Conservation (phyloP, 2,113 vertebrate species). For the Myiagra hebetior region DNA sequence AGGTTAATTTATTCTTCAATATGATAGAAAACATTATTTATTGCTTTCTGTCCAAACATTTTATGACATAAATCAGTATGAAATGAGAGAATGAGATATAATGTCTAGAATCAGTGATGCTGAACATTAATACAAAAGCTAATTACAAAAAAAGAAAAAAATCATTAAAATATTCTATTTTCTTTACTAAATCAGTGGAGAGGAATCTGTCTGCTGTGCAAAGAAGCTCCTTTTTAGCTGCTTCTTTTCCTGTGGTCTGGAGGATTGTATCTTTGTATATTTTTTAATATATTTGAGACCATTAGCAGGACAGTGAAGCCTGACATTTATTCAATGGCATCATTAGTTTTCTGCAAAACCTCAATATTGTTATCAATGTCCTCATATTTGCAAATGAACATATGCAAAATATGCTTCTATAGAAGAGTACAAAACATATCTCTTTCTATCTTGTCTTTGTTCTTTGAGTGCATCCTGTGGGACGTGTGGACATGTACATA, state of each 20-base stretch:
- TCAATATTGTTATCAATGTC: not conserved
- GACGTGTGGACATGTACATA: rapidly evolving
- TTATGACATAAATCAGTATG: constrained; percentile 24
- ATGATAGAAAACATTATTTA: constrained; percentile 11
- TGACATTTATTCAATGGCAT: not conserved
- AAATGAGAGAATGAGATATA: not conserved
- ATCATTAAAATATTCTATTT: not conserved
- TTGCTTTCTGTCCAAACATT: not conserved
- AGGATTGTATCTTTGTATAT: not conserved
- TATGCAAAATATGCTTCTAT: not conserved
- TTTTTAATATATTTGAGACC: not conserved
- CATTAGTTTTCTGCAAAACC: not conserved
- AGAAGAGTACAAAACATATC: not conserved
- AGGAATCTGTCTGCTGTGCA: not conserved
- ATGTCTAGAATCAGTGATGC: not conserved
- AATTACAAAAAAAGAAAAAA: not conserved
- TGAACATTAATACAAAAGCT: not conserved
- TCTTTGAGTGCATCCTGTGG: not conserved
- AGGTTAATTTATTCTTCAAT: not conserved
- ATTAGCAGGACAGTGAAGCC: not conserved
- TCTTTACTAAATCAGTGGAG: not conserved
- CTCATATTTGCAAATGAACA: not conserved
- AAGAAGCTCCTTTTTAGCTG: not conserved
- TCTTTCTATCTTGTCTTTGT: not conserved
- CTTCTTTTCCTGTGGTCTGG: not conserved